Evolutionary conservation across 2,888 invertebrate species (phyloP).

Genomic region (Ecliptopera silaceata): DNA sequence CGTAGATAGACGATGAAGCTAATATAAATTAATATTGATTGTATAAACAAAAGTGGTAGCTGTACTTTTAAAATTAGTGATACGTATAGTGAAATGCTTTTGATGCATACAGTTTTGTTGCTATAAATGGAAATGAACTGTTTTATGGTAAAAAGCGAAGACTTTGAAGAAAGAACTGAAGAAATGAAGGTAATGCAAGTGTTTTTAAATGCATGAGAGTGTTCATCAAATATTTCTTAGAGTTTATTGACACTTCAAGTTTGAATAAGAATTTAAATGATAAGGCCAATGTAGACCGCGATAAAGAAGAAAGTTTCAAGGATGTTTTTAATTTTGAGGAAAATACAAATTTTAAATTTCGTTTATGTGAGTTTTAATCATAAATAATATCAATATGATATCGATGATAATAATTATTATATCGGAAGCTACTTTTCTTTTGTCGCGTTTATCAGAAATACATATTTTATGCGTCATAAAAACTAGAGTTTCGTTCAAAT

Average conservation of each 20-base stretch:
- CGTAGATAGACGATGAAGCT: conserved; percentile 16
- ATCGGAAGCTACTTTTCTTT: too few species aligned
- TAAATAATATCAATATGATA: too few species aligned
- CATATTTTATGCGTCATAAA: too few species aligned
- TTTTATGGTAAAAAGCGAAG: conserved; percentile 7
- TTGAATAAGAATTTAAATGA: conserved; percentile 21
- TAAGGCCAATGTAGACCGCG: conserved; percentile 22
- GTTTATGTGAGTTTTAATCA: too few species aligned
- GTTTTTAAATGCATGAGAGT: background rate
- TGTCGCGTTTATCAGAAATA: too few species aligned
- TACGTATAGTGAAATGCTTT: background rate
- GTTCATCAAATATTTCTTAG: conserved; percentile 2
- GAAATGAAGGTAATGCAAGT: conserved; percentile 15
- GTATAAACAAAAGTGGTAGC: conserved; percentile 1
- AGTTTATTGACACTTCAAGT: conserved; percentile 16
- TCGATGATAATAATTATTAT: too few species aligned
- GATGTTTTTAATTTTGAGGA: conserved; percentile 4
- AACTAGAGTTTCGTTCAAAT: too few species aligned
- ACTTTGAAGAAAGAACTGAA: conserved; percentile 7
- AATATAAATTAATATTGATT: background rate
- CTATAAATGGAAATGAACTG: conserved; percentile 18
- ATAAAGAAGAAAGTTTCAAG: conserved; percentile 33
- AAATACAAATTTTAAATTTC: background rate
- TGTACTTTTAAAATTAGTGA: too few species aligned
- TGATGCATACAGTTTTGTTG: conserved; percentile 7